Base-by-base conservation (phyloP, 2,797 vertebrate genomes). In the Balearica regulorum region DNA sequence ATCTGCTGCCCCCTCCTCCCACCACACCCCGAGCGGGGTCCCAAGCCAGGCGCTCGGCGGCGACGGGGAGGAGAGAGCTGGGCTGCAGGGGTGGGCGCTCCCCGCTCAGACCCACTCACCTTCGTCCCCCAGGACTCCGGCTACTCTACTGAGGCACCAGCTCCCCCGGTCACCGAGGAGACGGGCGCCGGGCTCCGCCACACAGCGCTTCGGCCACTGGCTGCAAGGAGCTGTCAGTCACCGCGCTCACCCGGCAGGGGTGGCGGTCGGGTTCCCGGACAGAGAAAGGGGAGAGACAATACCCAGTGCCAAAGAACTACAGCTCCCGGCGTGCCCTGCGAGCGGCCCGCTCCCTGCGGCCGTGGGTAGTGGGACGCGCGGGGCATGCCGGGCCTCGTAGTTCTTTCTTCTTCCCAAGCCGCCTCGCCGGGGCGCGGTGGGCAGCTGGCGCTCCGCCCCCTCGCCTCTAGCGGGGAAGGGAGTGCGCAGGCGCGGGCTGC, bases 241-340 rank as follows among this genome's bases (percentile, higher is more conserved):
- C 41, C 24, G 87, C 83, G 21, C 89, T 87, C 95, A 69, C 82
- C 92, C 91, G 90, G 95, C 90, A 71, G 83, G 94, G 89, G 80
- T 90, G 95, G 95, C 92, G 72, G 85, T 64, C 89, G 93, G 93
- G 79, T 79, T 88, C 84, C 91, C 80, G 94, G 91, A 92, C 94
- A 91, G 91, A 92, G 93, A 90, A 69, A 70, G 66, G 89, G 93
- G 93, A 95, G 91, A 97, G 93, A 97, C 96, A 97, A 97, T 97
- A 71, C 93, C 91, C 81, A 3, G 66, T 9, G 25, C 37, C 41
- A 3, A 7, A 24, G 94, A 70, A 95, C 95, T 96, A 94, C 96
- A 89, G 1, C 53, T 95, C 93, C 96, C 96, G n/a, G 65, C 82
- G 21, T n/a, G 68, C 89, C 14, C 0, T n/a, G 64, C 61, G 68